phyloP scores from a whole-genome alignment of 2,888 invertebrate genomes.

The Aphodius sticticus region DNA sequence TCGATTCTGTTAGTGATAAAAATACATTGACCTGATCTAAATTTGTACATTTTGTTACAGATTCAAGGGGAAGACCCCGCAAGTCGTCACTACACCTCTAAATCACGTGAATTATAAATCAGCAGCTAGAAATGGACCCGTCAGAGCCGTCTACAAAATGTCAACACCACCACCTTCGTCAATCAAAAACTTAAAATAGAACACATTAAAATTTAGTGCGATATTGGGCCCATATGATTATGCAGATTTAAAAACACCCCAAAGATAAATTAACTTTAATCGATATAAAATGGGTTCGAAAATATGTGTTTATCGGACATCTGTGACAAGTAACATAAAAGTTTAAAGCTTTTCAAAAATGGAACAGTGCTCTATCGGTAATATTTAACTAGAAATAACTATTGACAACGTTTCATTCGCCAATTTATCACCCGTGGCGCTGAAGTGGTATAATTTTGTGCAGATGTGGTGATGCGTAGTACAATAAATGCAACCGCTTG shows the following conservation, averaged over 20 bases:
- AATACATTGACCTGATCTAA: not conserved
- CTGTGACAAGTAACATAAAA: not conserved
- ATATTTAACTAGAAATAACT: not conserved
- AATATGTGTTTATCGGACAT: not conserved
- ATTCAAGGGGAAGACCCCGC: not conserved
- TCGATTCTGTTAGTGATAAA: not conserved
- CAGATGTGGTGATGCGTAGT: conserved; percentile 66
- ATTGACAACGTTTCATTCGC: not conserved
- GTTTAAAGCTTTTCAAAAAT: not conserved
- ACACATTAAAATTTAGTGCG: not conserved
- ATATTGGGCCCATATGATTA: too few relatives aligned
- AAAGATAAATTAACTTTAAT: not conserved
- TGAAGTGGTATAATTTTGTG: not conserved
- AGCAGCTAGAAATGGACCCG: not conserved
- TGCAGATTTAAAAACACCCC: not conserved
- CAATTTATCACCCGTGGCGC: not conserved
- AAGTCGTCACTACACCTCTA: not conserved
- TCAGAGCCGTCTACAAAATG: not conserved
- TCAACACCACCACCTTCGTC: not conserved
- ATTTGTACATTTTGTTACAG: not conserved
- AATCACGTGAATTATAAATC: not conserved
- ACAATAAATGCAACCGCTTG: conserved; percentile 84
- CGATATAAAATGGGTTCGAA: not conserved
- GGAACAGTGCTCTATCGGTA: not conserved
- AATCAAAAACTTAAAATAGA: not conserved